Base-by-base conservation (phyloP, 2,888 invertebrate genomes). In the Lycophotia porphyrea region DNA sequence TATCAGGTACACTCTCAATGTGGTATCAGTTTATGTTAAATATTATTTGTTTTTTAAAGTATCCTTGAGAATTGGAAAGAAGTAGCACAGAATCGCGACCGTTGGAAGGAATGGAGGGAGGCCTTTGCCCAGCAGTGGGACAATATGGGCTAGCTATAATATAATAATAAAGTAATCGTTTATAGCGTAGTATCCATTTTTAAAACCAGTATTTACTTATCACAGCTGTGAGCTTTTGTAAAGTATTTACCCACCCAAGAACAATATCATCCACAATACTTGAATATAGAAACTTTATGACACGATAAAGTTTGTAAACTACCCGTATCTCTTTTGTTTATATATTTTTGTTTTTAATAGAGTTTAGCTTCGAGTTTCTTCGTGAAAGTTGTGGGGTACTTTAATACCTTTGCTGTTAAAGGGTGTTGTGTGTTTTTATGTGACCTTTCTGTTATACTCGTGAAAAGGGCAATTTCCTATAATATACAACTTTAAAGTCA, bases 231-330 rank as follows among this genome's bases (percentile, higher is more conserved):
- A 76, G 24, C 18, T 13, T 1, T 34, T 36, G 11, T 47, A 21
- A 11, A 72, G 63, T 78, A 27, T 67, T 42, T 27, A n/a, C 21
- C 5, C 31, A 13, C 66, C 36, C 18, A 47, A 77, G 58, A 49
- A 61, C 55, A 68, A 67, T 81, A 69, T 63, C 34, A 68, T 58
- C 63, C n/a, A 49, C 85, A 55, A 39, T 60, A 65, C 85, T n/a
- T n/a, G n/a, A n/a, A n/a, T n/a, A n/a, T n/a, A 65, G 7, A 65
- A 81, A 85, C 47, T 85, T 81, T 85, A 81, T 68, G 67, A 42
- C 39, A 71, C 27, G 18, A 76, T 85, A 85, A 81, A 85, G 60
- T 85, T 81, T 73, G 52, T 47, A 21, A 73, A 81, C 47, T 65
- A 81, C 55, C 63, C 70, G 71, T 71, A 85, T 71, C 76, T 81